Evolutionary conservation across 2,888 invertebrate genomes (phyloP).

Genomic region (Drosophila helvetica): DNA sequence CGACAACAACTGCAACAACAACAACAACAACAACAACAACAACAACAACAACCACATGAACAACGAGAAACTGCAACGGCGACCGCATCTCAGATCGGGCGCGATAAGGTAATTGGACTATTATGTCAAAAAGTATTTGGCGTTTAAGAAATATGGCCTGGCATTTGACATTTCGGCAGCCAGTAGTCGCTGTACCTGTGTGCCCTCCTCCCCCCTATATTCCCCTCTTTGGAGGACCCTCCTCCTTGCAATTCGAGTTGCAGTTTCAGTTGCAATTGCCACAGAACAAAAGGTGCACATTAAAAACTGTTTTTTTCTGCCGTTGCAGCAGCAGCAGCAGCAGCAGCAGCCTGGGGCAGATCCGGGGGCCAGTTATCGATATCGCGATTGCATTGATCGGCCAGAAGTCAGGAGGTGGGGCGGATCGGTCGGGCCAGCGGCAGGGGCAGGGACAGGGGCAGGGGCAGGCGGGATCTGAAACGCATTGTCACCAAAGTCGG

Average conservation of each 20-base stretch:
- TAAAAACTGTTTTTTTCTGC: constrained; percentile 49
- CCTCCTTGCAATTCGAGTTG: constrained; percentile 3
- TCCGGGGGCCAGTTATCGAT: constrained; percentile 24
- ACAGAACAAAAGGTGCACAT: constrained; percentile 77
- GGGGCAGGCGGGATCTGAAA: constrained; percentile 6
- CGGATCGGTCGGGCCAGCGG: not conserved
- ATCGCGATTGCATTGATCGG: constrained; percentile 44
- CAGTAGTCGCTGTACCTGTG: constrained; percentile 42
- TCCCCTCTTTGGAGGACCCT: not conserved
- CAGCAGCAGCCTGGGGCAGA: not conserved
- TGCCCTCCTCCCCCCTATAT: constrained; percentile 6
- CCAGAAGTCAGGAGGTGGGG: not conserved
- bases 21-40: constrained; percentile 25
- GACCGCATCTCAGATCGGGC: constrained; percentile 81
- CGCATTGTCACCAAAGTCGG: constrained; percentile 37
- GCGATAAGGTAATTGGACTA: constrained; percentile 84
- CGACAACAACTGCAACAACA: constrained; percentile 34
- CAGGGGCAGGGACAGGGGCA: not conserved
- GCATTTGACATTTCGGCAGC: constrained; percentile 81
- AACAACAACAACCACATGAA: constrained; percentile 18
- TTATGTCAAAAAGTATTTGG: constrained; percentile 84
- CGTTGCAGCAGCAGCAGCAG: constrained; percentile 1
- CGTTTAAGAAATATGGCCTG: constrained; percentile 83
- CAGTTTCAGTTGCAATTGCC: constrained; percentile 69
- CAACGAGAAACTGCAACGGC: constrained; percentile 54